phyloP scores from a whole-genome alignment of 2,797 vertebrate species.

The Danio aesculapii region DNA sequence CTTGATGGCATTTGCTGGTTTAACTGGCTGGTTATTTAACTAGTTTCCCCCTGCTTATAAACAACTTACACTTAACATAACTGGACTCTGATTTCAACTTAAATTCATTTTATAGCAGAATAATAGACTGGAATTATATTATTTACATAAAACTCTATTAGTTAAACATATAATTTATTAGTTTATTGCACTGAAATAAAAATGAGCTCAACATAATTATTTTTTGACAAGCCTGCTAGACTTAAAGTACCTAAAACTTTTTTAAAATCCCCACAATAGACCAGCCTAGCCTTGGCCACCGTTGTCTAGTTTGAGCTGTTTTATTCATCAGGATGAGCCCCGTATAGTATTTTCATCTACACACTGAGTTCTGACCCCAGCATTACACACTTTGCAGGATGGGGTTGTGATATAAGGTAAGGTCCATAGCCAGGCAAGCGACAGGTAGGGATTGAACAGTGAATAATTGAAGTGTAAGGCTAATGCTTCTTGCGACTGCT shows the following conservation, averaged over 20 bases:
- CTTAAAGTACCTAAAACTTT: not conserved
- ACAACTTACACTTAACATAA: not conserved
- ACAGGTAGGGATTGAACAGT: slow-evolving; percentile 27
- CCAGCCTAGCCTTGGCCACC: not conserved
- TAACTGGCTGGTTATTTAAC: too few relatives aligned
- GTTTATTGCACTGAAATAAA: too few relatives aligned
- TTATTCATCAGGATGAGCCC: slow-evolving; percentile 24
- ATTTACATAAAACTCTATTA: not conserved
- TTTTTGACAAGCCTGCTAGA: not conserved
- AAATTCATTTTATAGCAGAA: not conserved
- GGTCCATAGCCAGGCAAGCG: slow-evolving; percentile 19
- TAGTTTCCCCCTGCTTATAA: too few relatives aligned
- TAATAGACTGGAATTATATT: too few relatives aligned
- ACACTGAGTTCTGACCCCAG: slow-evolving; percentile 35
- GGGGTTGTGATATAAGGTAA: slow-evolving; percentile 3
- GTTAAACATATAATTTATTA: not conserved
- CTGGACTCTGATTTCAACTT: not conserved
- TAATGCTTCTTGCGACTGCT: slow-evolving; percentile 33
- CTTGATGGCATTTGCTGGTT: too few relatives aligned
- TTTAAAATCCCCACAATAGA: not conserved
- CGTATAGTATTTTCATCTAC: slow-evolving; percentile 30
- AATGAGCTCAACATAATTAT: too few relatives aligned
- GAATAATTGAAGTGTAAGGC: slow-evolving; percentile 32
- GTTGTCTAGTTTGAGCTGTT: not conserved
- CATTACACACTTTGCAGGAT: slow-evolving; percentile 25